A percentile compares a stretch with the other conserved stretches of the same genome.
These are phyloP conservation scores for Glaucopsyche alexis DNA, from an alignment of 2,888 invertebrate species.

Conservation along the genomic window DNA sequence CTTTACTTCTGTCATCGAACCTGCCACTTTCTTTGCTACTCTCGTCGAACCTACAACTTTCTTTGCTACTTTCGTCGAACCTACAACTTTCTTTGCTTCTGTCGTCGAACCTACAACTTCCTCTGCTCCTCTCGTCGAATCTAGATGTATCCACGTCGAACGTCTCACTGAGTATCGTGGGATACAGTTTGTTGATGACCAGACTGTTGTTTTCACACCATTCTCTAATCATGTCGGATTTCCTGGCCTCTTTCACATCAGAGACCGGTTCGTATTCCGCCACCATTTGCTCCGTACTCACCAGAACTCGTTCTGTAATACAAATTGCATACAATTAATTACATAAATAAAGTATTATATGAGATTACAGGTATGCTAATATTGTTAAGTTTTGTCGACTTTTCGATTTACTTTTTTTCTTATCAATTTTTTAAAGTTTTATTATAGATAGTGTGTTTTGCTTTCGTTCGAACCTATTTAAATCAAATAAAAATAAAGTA, in stretches of 20 bases:
- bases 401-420: neutral
- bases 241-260: constrained; percentile 50
- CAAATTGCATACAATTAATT: neutral
- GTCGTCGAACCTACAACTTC: neutral
- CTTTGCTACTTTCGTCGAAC: neutral
- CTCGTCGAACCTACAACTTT: neutral
- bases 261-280: constrained; percentile 78
- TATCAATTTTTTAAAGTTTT: neutral
- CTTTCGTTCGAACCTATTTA: neutral
- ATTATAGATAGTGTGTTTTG: neutral
- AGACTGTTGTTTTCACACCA: constrained; percentile 70
- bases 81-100: neutral
- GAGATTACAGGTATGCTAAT: neutral
- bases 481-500: neutral
- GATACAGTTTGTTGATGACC: constrained; percentile 68
- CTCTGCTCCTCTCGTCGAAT: constrained; percentile 43
- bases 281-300: constrained; percentile 80
- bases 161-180: constrained; percentile 66
- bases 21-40: neutral
- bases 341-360: neutral
- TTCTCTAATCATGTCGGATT: constrained; percentile 66
- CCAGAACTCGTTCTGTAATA: constrained; percentile 81
- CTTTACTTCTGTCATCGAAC: neutral
- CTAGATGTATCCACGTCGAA: constrained; percentile 57
- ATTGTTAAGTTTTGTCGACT: no score